A percentile compares a stretch with the other conserved stretches of the same genome.
Conservation (phyloP, 2,113 vertebrate species). For the Oriolus oriolus region DNA sequence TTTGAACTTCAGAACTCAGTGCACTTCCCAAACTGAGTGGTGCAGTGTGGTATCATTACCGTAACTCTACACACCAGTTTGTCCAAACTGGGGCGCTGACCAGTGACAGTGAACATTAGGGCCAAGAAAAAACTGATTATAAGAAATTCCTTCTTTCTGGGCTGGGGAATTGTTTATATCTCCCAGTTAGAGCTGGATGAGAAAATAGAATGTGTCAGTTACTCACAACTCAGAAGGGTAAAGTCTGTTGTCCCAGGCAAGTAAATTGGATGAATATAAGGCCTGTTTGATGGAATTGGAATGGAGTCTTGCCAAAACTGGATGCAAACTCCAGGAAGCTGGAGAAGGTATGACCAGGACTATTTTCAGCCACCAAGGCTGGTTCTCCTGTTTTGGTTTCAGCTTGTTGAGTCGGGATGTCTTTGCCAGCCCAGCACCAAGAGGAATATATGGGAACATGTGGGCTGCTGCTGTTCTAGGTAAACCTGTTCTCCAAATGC, state of each 20-base stretch:
- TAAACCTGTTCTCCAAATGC: neutral
- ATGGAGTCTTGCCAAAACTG: neutral
- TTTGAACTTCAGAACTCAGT: neutral
- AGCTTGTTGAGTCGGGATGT: neutral
- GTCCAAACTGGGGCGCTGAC: neutral
- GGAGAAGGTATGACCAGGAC: neutral
- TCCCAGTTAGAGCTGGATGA: neutral
- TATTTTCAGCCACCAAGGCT: neutral
- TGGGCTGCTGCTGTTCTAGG: rapidly evolving
- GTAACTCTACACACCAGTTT: neutral
- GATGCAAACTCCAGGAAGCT: neutral
- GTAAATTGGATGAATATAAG: neutral
- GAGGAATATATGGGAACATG: neutral
- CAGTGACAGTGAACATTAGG: neutral
- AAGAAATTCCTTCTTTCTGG: neutral
- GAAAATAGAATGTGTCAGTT: neutral
- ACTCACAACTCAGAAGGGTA: neutral
- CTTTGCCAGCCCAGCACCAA: neutral
- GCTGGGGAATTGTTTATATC: neutral
- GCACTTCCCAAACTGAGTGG: neutral
- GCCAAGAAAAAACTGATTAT: neutral
- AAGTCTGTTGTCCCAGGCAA: neutral
- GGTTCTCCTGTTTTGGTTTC: neutral
- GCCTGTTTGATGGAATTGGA: neutral
- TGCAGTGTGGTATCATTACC: rapidly evolving